A percentile compares a stretch with the other conserved stretches of the same genome.
These are phyloP conservation scores for Agonopterix heracliana DNA, from an alignment of 2,888 invertebrate species.

Conservation along the genomic window DNA sequence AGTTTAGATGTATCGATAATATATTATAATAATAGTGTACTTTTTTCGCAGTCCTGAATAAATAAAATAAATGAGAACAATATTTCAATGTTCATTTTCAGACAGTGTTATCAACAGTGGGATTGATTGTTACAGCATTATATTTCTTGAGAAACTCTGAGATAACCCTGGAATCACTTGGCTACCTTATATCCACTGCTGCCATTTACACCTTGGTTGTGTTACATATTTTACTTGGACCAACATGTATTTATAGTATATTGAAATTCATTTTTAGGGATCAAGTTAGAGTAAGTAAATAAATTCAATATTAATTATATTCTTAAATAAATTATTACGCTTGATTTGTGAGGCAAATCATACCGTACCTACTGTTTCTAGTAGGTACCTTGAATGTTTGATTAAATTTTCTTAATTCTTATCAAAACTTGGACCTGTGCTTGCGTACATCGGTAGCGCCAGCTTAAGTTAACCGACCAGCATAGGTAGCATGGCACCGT, in stretches of 20 bases:
- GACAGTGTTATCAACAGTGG: conserved; percentile 54
- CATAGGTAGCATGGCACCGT: no score
- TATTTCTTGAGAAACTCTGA: conserved; percentile 27
- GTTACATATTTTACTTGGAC: conserved; percentile 33
- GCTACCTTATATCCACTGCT: conserved; percentile 22
- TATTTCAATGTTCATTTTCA: conserved; percentile 34
- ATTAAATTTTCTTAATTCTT: no score
- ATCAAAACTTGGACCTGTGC: no score
- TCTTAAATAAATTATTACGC: no score
- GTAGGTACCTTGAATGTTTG: no score
- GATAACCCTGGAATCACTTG: conserved; percentile 24
- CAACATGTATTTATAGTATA: conserved; percentile 24
- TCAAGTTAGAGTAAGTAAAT: conserved; percentile 38
- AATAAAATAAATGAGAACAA: not conserved
- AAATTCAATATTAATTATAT: not conserved
- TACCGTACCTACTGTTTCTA: no score
- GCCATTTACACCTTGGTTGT: conserved; percentile 29
- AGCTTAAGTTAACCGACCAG: no score
- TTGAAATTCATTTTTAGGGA: conserved; percentile 33
- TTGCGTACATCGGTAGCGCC: no score
- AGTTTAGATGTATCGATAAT: no score
- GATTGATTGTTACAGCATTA: conserved; percentile 53
- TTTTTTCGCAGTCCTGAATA: no score
- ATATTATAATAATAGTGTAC: no score
- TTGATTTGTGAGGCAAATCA: no score